phyloP scores from a whole-genome alignment of 2,797 vertebrate genomes.

The Syndactyla subalaris region DNA sequence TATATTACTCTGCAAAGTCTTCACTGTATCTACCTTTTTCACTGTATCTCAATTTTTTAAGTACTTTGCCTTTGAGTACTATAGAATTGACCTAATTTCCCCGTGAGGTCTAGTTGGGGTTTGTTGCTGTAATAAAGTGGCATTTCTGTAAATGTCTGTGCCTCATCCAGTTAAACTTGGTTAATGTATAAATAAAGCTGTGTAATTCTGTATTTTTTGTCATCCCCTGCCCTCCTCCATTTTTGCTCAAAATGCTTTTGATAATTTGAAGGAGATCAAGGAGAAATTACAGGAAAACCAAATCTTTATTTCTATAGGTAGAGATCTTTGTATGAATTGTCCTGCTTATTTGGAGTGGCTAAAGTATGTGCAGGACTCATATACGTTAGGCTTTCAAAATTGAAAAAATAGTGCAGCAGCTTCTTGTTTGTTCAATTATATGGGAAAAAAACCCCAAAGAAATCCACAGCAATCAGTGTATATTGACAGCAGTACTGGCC shows the following conservation, averaged over 20 bases:
- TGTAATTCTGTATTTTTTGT: background rate
- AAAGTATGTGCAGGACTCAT: background rate
- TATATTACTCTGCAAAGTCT: background rate
- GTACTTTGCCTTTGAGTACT: background rate
- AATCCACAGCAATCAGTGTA: background rate
- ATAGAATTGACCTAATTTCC: background rate
- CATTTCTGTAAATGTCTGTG: background rate
- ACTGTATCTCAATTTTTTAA: background rate
- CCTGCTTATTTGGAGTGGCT: background rate
- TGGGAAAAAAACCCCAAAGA: background rate
- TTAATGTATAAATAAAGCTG: background rate
- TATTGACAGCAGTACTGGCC: background rate
- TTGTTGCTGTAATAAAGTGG: background rate
- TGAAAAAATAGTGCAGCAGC: background rate
- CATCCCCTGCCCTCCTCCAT: accelerated
- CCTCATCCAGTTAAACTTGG: background rate
- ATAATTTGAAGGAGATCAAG: background rate
- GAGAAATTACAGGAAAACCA: background rate
- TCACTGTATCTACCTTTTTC: background rate
- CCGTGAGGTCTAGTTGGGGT: background rate
- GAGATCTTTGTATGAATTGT: background rate
- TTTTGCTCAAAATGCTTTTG: background rate
- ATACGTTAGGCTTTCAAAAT: background rate
- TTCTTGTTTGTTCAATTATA: background rate
- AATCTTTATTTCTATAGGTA: background rate